Base-by-base conservation (phyloP, 2,113 vertebrate species). In the Spea bombifrons region DNA sequence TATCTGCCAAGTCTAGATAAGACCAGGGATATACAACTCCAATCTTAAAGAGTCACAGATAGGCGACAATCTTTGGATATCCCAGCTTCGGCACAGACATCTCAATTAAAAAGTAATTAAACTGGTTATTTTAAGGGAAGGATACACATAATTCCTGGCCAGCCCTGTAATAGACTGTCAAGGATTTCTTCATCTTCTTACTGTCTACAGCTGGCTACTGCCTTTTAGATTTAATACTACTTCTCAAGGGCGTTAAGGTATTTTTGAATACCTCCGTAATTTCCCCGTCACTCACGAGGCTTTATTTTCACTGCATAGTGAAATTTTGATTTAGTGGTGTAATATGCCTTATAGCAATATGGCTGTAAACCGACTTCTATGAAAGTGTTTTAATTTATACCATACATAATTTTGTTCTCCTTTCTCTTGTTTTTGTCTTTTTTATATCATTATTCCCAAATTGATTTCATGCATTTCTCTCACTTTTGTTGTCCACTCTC, bases 391-490 rank as follows among this genome's bases (percentile, higher is more conserved):
- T 59, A 59, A 59, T 59, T 59, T 59, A 59, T 59, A 12, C 15
- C 9, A 13, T 59, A 59, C 10, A 59, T 13, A 59, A 59, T 59
- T 59, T 13, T 59, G 15, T 59, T 59, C 55, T 59, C 55, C 10
- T 13, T 59, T 4, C 10, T 59, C 55, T 59, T 59, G 55, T 64
- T 64, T n/a, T 64, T 64, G 61, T 16, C 30, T 30, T 3, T 30
- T 13, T 64, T 7, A 16, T 13, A 64, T 64, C 17, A 15, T 64
- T 64, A 64, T 64, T 64, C 61, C 8, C 13, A 30, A 7, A 64
- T 64, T 64, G 61, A 64, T 64, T 64, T 64, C 6, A 30, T 64
- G 61, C 30, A 64, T 61, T 64, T 64, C 30, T 64, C 61, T 64
- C n/a, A 30, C 61, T 16, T 64, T 16, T 17, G 61, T 30, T 64